A percentile compares a stretch with the other conserved stretches of the same genome.
These are phyloP conservation scores for Nesogale talazaci DNA, from an alignment of 2,113 vertebrate genomes.

Conservation along the genomic window DNA sequence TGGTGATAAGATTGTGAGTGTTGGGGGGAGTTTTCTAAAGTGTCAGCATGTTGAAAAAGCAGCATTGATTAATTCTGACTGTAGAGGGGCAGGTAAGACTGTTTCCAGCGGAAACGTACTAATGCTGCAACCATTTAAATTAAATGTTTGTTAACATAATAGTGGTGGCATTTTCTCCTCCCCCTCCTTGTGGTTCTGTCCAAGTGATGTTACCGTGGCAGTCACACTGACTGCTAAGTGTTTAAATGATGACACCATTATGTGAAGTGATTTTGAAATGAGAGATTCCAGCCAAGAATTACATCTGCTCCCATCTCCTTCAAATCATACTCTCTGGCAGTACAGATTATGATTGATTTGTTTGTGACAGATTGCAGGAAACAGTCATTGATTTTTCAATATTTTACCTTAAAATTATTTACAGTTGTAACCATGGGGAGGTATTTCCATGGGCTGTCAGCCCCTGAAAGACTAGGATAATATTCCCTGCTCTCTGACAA, in stretches of 20 bases:
- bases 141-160: slow-evolving; percentile 85
- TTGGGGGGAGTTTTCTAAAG: background rate
- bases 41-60: slow-evolving; percentile 47
- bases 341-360: slow-evolving; percentile 97
- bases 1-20: background rate
- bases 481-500: slow-evolving; percentile 94
- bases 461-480: slow-evolving; percentile 92
- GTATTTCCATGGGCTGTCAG: slow-evolving; percentile 93
- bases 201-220: slow-evolving; percentile 87
- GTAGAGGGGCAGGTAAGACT: slow-evolving; percentile 47
- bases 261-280: slow-evolving; percentile 95
- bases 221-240: slow-evolving; percentile 92
- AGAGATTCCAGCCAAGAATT: slow-evolving; percentile 96
- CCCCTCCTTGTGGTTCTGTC: slow-evolving; percentile 86
- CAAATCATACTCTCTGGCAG: slow-evolving; percentile 89
- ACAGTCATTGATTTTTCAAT: slow-evolving; percentile 99
- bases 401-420: slow-evolving; percentile 99
- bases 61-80: slow-evolving; percentile 71
- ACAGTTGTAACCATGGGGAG: slow-evolving; percentile 95
- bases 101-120: slow-evolving; percentile 78
- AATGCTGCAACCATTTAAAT: slow-evolving; percentile 80
- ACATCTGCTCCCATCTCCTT: slow-evolving; percentile 89
- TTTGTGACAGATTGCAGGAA: slow-evolving; percentile 98
- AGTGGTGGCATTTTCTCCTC: slow-evolving; percentile 81
- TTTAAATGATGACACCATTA: slow-evolving; percentile 99